Percentiles rank a stretch among this genome's conserved stretches.
These are phyloP conservation scores for Macrotis lagotis DNA, from an alignment of 2,113 vertebrate genomes.

Conservation along the genomic window DNA sequence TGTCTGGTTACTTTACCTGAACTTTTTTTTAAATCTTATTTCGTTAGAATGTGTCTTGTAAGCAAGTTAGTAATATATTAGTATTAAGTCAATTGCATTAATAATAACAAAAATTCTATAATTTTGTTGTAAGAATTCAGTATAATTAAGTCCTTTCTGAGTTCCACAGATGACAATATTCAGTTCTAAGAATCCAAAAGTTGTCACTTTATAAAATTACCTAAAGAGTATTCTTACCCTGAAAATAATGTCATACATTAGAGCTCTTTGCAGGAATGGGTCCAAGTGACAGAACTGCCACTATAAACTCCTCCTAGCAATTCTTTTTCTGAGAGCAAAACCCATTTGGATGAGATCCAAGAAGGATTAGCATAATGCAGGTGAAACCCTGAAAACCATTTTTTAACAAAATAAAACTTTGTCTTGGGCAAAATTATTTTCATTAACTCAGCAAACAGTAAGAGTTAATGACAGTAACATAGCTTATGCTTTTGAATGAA, in stretches of 20 bases:
- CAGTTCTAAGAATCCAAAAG: slow-evolving; percentile 16
- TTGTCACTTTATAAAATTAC: background rate
- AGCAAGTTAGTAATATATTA: background rate
- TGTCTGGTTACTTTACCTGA: slow-evolving; percentile 36
- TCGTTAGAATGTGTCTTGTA: background rate
- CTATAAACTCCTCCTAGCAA: background rate
- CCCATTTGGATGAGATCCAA: background rate
- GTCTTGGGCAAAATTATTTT: slow-evolving; percentile 5
- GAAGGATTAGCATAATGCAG: background rate
- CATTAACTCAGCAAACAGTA: background rate
- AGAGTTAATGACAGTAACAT: background rate
- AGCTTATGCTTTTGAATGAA: background rate
- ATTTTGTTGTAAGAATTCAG: slow-evolving; percentile 7
- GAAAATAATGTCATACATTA: background rate
- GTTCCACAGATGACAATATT: background rate
- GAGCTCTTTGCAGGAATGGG: background rate
- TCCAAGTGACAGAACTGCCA: background rate
- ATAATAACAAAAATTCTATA: slow-evolving; percentile 31
- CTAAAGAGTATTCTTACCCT: background rate
- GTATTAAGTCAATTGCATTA: slow-evolving; percentile 5
- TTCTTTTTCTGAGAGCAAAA: background rate
- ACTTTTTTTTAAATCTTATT: background rate
- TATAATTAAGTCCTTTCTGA: slow-evolving; percentile 11
- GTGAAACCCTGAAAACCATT: background rate
- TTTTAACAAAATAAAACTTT: slow-evolving; percentile 24